Percentiles rank a stretch among this genome's conserved stretches.
Evolutionary conservation across 2,888 invertebrate genomes (phyloP).

Genomic region (Idaea aversata): DNA sequence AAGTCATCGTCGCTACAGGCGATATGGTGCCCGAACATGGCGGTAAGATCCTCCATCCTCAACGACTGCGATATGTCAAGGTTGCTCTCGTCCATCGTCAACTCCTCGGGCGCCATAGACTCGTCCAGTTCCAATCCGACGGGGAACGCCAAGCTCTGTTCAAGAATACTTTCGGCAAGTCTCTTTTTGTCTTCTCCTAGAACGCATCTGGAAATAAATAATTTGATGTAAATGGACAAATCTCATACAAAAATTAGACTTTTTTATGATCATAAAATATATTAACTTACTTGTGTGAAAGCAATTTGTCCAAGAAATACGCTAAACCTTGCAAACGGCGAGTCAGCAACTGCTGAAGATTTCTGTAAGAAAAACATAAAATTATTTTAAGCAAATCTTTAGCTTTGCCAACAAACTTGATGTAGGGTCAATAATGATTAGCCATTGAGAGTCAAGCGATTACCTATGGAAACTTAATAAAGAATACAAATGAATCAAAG

Average conservation of each 20-base stretch:
- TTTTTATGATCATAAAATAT: neutral
- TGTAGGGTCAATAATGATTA: no score
- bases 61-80: conserved; percentile 68
- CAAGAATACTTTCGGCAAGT: conserved; percentile 71
- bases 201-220: conserved; percentile 61
- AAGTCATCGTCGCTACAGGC: conserved; percentile 52
- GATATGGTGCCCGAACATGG: conserved; percentile 73
- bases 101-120: conserved; percentile 68
- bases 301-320: conserved; percentile 82
- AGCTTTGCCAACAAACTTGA: neutral
- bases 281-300: conserved; percentile 79
- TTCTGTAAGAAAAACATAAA: conserved; percentile 49
- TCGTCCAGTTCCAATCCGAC: conserved; percentile 73
- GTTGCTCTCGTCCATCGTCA: conserved; percentile 71
- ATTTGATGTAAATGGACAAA: conserved; percentile 3
- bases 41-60: conserved; percentile 68
- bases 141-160: conserved; percentile 73
- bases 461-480: no score
- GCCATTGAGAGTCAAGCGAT: no score
- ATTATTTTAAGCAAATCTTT: neutral
- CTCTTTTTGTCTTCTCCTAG: conserved; percentile 74
- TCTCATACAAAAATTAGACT: neutral
- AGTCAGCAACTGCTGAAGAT: conserved; percentile 77
- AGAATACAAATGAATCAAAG: no score
- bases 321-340: conserved; percentile 83